phyloP scores from a whole-genome alignment of 2,113 vertebrate species.

The Elachura formosa region DNA sequence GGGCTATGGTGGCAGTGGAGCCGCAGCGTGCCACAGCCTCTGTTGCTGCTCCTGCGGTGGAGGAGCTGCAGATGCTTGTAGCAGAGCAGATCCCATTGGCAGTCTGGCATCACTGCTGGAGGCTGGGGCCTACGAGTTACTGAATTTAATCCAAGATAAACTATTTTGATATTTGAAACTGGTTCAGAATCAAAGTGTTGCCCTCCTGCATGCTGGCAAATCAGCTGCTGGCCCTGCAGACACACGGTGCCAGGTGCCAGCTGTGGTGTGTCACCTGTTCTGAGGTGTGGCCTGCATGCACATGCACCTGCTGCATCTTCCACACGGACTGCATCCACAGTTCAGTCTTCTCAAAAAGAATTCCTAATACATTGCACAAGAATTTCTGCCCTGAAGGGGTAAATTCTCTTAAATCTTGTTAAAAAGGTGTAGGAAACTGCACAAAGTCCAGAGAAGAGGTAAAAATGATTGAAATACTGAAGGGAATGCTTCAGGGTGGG shows the following conservation, averaged over 20 bases:
- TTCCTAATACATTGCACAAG: not conserved
- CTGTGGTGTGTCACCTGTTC: not conserved
- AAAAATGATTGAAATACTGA: not conserved
- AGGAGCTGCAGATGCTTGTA: not conserved
- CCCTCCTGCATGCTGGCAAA: not conserved
- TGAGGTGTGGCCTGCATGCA: not conserved
- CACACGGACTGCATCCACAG: rapidly evolving
- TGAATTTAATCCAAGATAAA: not conserved
- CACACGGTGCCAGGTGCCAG: rapidly evolving
- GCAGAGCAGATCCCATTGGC: not conserved
- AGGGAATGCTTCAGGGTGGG: not conserved
- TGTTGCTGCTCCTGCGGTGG: not conserved
- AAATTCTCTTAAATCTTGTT: not conserved
- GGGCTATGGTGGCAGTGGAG: not conserved
- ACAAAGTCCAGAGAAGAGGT: not conserved
- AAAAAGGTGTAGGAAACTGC: not conserved
- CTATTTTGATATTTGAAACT: not conserved
- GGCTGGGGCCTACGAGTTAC: not conserved
- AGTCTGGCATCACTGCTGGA: not conserved
- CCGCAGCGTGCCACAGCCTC: not conserved
- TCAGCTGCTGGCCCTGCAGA: not conserved
- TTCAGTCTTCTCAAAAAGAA: not conserved
- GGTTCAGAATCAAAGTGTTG: not conserved
- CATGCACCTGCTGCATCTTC: not conserved
- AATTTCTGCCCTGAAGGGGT: not conserved